A percentile compares a stretch with the other conserved stretches of the same genome.
phyloP scores from a whole-genome alignment of 1,140 invertebrate genomes.

The Zophobas morio region DNA sequence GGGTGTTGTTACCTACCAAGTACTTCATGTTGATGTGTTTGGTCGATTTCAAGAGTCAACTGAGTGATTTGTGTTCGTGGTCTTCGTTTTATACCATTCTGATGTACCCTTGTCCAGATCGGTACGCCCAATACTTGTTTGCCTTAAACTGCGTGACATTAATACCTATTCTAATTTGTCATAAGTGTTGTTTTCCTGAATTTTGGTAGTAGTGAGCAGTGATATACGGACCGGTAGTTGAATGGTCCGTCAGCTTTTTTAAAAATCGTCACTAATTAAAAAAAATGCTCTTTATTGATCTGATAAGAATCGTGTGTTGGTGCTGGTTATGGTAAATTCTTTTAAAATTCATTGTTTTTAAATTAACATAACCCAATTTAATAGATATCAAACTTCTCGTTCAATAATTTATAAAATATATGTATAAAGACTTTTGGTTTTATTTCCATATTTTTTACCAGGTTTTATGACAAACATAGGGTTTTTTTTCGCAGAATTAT shows the following conservation, averaged over 20 bases:
- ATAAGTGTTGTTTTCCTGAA: constrained; percentile 21
- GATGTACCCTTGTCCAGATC: constrained; percentile 19
- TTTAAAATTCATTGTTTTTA: too few species aligned
- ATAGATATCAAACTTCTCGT: too few species aligned
- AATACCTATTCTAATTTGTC: constrained; percentile 9
- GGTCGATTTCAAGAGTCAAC: constrained; percentile 46
- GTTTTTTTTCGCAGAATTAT: too few species aligned
- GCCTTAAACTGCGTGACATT: constrained; percentile 28
- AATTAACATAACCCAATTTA: too few species aligned
- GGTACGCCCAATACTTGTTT: constrained; percentile 42
- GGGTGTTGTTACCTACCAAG: constrained; percentile 51
- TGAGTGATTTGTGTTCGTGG: constrained; percentile 19
- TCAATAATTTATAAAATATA: too few species aligned
- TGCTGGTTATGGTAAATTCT: too few species aligned
- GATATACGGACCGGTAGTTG: neutral
- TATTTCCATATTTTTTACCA: too few species aligned
- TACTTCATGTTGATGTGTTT: constrained; percentile 58
- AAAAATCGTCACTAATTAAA: constrained; percentile 2
- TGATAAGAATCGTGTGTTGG: neutral
- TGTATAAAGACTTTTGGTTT: too few species aligned
- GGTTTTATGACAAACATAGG: too few species aligned
- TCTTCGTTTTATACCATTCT: constrained; percentile 42
- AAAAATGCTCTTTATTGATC: constrained; percentile 20
- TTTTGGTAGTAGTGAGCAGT: neutral
- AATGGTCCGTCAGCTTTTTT: constrained; percentile 11